A percentile compares a stretch with the other conserved stretches of the same genome.
These are phyloP conservation scores for Lepidochitona cinerea DNA, from an alignment of 2,888 invertebrate genomes.

Conservation along the genomic window DNA sequence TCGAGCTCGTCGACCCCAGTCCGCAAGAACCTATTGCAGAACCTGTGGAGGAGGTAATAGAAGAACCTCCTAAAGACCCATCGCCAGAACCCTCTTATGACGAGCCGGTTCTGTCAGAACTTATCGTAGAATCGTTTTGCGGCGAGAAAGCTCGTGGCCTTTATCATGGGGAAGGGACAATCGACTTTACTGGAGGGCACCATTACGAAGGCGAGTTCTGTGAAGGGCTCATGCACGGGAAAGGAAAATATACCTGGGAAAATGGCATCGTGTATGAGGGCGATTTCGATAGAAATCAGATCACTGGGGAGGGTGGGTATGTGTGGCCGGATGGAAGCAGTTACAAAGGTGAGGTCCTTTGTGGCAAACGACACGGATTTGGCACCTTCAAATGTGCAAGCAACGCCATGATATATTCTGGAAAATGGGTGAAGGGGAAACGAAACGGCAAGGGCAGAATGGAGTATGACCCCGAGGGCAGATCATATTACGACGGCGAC, in stretches of 20 bases:
- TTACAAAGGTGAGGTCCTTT: slow-evolving; percentile 69
- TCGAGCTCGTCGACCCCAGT: neutral
- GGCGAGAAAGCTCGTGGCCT: neutral
- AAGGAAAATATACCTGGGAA: slow-evolving; percentile 68
- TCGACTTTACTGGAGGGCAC: slow-evolving; percentile 60
- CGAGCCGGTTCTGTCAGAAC: slow-evolving; percentile 3
- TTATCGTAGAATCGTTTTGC: neutral
- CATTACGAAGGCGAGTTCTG: slow-evolving; percentile 68
- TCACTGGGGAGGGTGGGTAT: slow-evolving; percentile 69
- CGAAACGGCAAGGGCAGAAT: slow-evolving; percentile 70
- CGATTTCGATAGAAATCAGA: slow-evolving; percentile 66
- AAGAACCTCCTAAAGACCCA: neutral
- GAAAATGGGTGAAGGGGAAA: slow-evolving; percentile 68
- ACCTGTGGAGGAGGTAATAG: neutral
- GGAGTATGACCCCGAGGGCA: slow-evolving; percentile 66
- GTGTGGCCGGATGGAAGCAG: slow-evolving; percentile 67
- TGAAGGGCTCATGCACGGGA: slow-evolving; percentile 70
- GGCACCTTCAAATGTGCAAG: slow-evolving; percentile 61
- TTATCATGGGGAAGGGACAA: neutral
- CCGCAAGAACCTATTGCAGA: neutral
- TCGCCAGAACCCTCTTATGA: neutral
- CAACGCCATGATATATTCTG: slow-evolving; percentile 60
- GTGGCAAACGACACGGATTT: slow-evolving; percentile 68
- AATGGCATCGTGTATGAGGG: slow-evolving; percentile 70
- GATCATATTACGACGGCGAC: slow-evolving; percentile 70